A percentile compares a stretch with the other conserved stretches of the same genome.
Evolutionary conservation across 2,797 vertebrate species (phyloP).

Genomic region (Sebastes trivittatus): DNA sequence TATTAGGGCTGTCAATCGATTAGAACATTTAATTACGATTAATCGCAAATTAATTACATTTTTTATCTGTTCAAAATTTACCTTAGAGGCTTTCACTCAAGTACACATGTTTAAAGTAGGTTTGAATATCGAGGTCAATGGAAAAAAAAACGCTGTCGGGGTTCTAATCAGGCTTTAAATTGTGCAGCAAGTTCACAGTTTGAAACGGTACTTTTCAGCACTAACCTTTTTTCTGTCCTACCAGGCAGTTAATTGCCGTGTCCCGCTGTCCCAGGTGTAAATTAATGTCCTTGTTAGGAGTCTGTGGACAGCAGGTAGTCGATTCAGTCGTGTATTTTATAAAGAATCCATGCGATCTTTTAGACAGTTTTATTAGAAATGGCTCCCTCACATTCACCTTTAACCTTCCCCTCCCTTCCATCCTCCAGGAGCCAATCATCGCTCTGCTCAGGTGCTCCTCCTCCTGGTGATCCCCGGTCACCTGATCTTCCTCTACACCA

Average conservation of each 20-base stretch:
- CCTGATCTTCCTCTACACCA: slow-evolving; percentile 93
- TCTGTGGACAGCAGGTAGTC: neutral
- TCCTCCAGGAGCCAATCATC: slow-evolving; percentile 90
- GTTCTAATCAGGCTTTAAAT: neutral
- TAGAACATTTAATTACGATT: too few relatives aligned
- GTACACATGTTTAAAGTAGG: neutral
- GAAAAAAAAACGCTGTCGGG: neutral
- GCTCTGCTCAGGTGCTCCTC: slow-evolving; percentile 94
- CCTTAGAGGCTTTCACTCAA: neutral
- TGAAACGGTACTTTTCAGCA: neutral
- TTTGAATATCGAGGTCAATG: neutral
- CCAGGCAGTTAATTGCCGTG: neutral
- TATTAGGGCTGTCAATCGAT: too few relatives aligned
- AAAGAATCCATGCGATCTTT: neutral
- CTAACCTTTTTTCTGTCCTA: neutral
- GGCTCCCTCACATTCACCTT: neutral
- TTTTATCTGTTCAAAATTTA: too few relatives aligned
- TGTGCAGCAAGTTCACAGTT: neutral
- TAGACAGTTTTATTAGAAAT: neutral
- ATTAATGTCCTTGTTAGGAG: neutral
- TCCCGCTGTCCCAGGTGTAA: neutral
- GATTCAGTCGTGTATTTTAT: neutral
- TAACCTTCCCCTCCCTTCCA: neutral
- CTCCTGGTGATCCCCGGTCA: slow-evolving; percentile 92
- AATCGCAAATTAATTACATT: too few relatives aligned